A percentile compares a stretch with the other conserved stretches of the same genome.
Conservation (phyloP, 2,797 vertebrate species). For the Acrossocheilus wenchowensis region DNA sequence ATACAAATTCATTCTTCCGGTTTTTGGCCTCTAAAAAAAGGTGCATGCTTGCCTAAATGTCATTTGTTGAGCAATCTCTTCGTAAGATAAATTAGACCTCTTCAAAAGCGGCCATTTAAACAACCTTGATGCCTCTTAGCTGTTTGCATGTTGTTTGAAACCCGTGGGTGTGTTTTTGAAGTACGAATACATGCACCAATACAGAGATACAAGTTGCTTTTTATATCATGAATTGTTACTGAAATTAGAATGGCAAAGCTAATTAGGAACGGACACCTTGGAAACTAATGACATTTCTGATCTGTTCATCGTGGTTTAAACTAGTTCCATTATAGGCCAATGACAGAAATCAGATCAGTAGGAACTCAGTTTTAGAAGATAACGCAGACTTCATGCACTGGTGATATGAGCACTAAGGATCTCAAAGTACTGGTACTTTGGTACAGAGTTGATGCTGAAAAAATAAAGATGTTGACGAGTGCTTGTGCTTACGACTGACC, state of each 20-base stretch:
- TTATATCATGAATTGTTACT: constrained; percentile 11
- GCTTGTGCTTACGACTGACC: neutral
- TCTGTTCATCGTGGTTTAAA: constrained; percentile 28
- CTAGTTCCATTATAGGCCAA: constrained; percentile 5
- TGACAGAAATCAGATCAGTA: constrained; percentile 20
- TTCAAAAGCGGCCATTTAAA: neutral
- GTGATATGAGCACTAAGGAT: neutral
- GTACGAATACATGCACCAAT: neutral
- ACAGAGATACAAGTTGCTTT: neutral
- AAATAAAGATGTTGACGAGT: neutral
- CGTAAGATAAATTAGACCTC: neutral
- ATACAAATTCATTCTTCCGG: neutral
- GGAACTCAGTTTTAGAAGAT: neutral
- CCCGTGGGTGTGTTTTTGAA: neutral
- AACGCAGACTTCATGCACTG: neutral
- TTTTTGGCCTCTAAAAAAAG: neutral
- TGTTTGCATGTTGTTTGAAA: neutral
- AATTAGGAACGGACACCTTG: neutral
- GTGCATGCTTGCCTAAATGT: neutral
- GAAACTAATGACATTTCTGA: constrained; percentile 20
- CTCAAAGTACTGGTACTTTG: neutral
- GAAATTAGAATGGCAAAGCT: constrained; percentile 33
- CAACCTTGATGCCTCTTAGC: neutral
- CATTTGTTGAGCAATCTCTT: neutral
- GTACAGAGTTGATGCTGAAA: neutral